Conservation (phyloP, 2,888 invertebrate genomes). For the Octonoba sinensis region DNA sequence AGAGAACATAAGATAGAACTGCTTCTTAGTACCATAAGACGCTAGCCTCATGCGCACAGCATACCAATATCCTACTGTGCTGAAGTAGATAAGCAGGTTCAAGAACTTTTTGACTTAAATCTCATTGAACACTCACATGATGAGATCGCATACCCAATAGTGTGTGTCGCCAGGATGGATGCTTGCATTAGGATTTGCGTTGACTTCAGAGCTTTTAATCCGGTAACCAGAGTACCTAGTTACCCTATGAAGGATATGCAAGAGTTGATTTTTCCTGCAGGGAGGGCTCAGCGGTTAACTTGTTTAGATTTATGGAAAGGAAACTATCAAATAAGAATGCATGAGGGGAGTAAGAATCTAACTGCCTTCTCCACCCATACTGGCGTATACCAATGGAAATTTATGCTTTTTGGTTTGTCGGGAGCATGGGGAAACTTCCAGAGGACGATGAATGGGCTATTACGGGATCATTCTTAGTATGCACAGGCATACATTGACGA, state of each 20-base stretch:
- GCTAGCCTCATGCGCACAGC: conserved; percentile 2
- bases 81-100: too few species aligned
- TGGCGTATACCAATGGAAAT: not conserved
- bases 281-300: conserved; percentile 13
- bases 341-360: not conserved
- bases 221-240: not conserved
- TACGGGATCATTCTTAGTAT: conserved; percentile 2
- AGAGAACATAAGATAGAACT: not conserved
- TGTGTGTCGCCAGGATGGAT: too few species aligned
- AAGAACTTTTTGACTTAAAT: conserved; percentile 15
- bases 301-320: conserved; percentile 7
- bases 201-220: not conserved
- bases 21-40: not conserved
- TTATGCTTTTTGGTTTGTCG: not conserved
- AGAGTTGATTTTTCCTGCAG: conserved; percentile 12
- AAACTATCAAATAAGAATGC: conserved; percentile 20
- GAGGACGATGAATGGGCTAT: conserved; percentile 3
- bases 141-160: conserved; percentile 18
- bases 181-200: not conserved
- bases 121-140: conserved; percentile 9
- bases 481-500: conserved; percentile 21
- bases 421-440: conserved; percentile 22
- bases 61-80: not conserved
- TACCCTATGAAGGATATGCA: conserved; percentile 11
- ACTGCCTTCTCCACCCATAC: too few species aligned